Evolutionary conservation across 2,888 invertebrate genomes (phyloP).

Genomic region (Branchellion lobata): DNA sequence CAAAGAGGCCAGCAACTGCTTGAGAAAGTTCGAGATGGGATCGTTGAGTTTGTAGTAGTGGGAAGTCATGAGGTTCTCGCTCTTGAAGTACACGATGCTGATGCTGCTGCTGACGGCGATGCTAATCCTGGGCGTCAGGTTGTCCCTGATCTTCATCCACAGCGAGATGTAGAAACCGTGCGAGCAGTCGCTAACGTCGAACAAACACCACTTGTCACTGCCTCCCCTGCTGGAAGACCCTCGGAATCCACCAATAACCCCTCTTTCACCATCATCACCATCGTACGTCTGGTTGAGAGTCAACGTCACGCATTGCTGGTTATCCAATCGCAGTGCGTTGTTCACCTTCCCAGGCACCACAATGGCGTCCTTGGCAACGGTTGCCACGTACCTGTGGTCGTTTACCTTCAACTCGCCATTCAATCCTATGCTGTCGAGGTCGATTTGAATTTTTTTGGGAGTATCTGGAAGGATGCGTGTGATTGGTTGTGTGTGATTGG

Average conservation of each 20-base stretch:
- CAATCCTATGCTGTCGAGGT: conserved; percentile 4
- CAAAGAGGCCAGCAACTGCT: neutral
- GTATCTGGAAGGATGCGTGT: neutral
- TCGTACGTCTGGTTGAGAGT: neutral
- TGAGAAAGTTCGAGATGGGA: neutral
- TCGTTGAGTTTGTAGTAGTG: neutral
- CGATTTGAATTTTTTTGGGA: neutral
- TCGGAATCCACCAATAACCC: neutral
- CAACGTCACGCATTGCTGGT: neutral
- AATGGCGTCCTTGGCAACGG: conserved; percentile 31
- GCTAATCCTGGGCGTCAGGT: neutral
- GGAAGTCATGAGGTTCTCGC: neutral
- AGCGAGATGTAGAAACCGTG: conserved; percentile 34
- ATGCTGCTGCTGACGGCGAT: neutral
- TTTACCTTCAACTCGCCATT: neutral
- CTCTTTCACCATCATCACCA: neutral
- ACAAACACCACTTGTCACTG: neutral
- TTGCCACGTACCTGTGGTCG: conserved; percentile 6
- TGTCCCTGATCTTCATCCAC: conserved; percentile 34
- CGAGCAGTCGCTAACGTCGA: conserved; percentile 12
- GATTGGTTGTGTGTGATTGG: no score
- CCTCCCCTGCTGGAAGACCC: neutral
- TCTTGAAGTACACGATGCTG: neutral
- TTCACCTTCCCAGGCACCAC: conserved; percentile 39
- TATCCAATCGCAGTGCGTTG: conserved; percentile 34